These are phyloP conservation scores for Agriopis aurantiaria DNA, from an alignment of 2,888 invertebrate genomes.

Conservation along the genomic window DNA sequence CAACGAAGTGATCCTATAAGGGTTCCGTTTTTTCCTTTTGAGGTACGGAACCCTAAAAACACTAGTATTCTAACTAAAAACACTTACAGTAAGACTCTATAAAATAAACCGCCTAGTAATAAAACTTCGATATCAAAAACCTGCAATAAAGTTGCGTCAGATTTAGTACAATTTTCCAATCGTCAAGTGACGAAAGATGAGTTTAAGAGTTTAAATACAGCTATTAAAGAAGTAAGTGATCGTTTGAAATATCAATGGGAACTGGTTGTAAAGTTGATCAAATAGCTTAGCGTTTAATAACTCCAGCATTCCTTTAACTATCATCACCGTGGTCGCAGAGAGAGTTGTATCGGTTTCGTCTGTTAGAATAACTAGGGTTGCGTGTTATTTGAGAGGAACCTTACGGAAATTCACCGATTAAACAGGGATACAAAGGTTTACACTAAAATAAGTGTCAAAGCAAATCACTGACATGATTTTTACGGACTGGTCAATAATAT, in stretches of 20 bases:
- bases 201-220: slow-evolving; percentile 32
- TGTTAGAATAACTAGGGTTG: slow-evolving; percentile 35
- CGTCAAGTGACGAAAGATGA: slow-evolving; percentile 37
- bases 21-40: no score
- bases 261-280: slow-evolving; percentile 47
- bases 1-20: no score
- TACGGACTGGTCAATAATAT: no score
- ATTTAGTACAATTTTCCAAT: slow-evolving; percentile 25
- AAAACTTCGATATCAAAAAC: slow-evolving; percentile 17
- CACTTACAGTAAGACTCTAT: slow-evolving; percentile 10
- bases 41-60: no score
- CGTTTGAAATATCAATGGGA: slow-evolving; percentile 36
- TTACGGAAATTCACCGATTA: no score
- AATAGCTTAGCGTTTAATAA: slow-evolving; percentile 62
- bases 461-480: no score
- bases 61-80: slow-evolving; percentile 7
- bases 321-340: slow-evolving; percentile 54
- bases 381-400: background rate
- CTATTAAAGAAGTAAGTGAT: slow-evolving; percentile 35
- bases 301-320: slow-evolving; percentile 64
- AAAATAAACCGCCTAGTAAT: slow-evolving; percentile 23
- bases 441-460: no score
- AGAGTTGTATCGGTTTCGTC: slow-evolving; percentile 46
- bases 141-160: slow-evolving; percentile 25
- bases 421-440: no score